A percentile compares a stretch with the other conserved stretches of the same genome.
Evolutionary conservation across 2,113 vertebrate species (phyloP).

Genomic region (Cyanoramphus novaezelandiae): DNA sequence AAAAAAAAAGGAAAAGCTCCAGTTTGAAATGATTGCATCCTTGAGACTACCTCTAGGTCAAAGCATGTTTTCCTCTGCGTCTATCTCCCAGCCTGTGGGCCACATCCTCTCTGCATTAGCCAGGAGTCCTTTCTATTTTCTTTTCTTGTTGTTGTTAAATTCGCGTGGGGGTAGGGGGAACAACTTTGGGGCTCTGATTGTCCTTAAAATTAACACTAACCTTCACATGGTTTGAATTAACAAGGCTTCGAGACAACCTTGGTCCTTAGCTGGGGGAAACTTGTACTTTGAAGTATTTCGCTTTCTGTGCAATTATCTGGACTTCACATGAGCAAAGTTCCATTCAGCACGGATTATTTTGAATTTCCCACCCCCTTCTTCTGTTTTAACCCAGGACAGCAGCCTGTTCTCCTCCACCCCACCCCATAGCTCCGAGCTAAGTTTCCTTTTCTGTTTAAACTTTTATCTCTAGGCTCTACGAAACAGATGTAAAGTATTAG

Average conservation of each 20-base stretch:
- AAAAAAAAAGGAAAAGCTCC: not conserved
- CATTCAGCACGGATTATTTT: not conserved
- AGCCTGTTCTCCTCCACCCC: not conserved
- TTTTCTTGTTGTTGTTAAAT: not conserved
- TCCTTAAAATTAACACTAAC: slow-evolving; percentile 1
- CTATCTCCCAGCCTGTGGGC: slow-evolving; percentile 14
- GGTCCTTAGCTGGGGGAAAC: slow-evolving; percentile 1
- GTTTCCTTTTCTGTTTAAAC: slow-evolving; percentile 1
- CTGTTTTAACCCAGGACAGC: not conserved
- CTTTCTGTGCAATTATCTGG: not conserved
- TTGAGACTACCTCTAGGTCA: slow-evolving; percentile 51
- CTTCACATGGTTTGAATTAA: slow-evolving; percentile 52
- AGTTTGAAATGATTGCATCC: slow-evolving; percentile 43
- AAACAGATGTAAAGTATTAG: slow-evolving; percentile 43
- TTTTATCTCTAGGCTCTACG: slow-evolving; percentile 16
- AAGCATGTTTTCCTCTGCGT: slow-evolving; percentile 46
- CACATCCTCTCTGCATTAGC: not conserved
- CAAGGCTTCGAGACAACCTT: not conserved
- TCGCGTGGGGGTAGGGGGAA: not conserved
- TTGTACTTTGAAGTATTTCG: slow-evolving; percentile 25
- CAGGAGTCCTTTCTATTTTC: not conserved
- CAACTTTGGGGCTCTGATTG: not conserved
- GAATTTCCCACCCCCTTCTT: not conserved
- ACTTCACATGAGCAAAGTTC: slow-evolving; percentile 24
- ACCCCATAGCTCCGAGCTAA: slow-evolving; percentile 33